These are phyloP conservation scores for Erpornis zantholeuca DNA, from an alignment of 2,113 vertebrate genomes.

Conservation along the genomic window DNA sequence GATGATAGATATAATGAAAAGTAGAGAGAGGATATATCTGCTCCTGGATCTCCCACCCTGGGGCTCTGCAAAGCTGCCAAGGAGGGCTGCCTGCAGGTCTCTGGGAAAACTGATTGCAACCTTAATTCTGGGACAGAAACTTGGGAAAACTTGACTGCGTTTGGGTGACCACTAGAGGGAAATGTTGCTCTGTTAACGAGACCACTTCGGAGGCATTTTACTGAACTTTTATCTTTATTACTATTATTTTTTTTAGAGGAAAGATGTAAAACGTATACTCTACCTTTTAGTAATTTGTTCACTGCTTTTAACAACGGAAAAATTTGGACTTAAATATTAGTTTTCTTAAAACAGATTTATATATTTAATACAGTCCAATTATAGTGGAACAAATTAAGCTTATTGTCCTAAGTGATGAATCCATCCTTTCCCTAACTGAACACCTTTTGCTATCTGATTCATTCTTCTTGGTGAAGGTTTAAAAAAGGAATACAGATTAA, in stretches of 20 bases:
- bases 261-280: neutral
- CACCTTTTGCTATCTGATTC: neutral
- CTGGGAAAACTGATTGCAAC: fast-evolving
- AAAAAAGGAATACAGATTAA: neutral
- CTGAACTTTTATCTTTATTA: neutral
- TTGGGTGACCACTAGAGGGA: constrained; percentile 70
- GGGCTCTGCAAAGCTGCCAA: fast-evolving
- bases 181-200: constrained; percentile 70
- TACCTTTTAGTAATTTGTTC: neutral
- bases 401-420: neutral
- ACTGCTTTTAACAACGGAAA: neutral
- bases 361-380: neutral
- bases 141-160: fast-evolving
- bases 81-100: fast-evolving
- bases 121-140: fast-evolving
- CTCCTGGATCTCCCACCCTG: neutral
- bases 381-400: neutral
- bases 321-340: neutral
- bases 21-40: neutral
- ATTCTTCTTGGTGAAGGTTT: neutral
- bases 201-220: fast-evolving
- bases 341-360: neutral
- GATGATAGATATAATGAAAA: neutral
- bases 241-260: neutral
- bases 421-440: neutral